Evolutionary conservation across 2,113 vertebrate species (phyloP).

Genomic region (Marmota flaviventris): DNA sequence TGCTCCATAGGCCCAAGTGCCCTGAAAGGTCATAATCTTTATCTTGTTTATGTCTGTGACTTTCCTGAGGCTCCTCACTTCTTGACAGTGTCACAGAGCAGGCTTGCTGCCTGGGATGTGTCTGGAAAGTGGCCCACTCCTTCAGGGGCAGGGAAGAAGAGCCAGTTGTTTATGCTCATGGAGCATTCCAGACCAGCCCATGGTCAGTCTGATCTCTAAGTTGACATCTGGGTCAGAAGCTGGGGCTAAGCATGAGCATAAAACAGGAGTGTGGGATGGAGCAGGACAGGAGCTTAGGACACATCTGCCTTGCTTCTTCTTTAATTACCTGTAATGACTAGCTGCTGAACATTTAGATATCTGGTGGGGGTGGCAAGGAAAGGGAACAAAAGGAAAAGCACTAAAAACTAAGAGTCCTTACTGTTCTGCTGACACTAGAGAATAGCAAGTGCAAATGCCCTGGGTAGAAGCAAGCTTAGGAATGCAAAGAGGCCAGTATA

Average conservation of each 20-base stretch:
- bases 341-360: background rate
- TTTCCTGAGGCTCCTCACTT: constrained; percentile 71
- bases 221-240: background rate
- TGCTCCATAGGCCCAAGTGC: constrained; percentile 42
- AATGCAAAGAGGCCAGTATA: background rate
- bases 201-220: background rate
- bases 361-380: background rate
- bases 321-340: background rate
- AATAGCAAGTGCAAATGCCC: background rate
- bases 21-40: constrained; percentile 67
- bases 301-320: background rate
- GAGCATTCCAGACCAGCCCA: background rate
- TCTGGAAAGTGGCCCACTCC: constrained; percentile 72
- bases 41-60: constrained; percentile 87
- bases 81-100: constrained; percentile 84
- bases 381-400: background rate
- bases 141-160: background rate
- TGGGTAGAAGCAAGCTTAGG: background rate
- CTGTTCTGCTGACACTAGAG: background rate
- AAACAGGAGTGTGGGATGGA: background rate
- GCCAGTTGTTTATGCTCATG: background rate
- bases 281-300: background rate
- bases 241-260: background rate
- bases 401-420: background rate
- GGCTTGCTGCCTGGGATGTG: constrained; percentile 77